These are phyloP conservation scores for Ennomos fuscantarius DNA, from an alignment of 2,888 invertebrate genomes.

Conservation along the genomic window DNA sequence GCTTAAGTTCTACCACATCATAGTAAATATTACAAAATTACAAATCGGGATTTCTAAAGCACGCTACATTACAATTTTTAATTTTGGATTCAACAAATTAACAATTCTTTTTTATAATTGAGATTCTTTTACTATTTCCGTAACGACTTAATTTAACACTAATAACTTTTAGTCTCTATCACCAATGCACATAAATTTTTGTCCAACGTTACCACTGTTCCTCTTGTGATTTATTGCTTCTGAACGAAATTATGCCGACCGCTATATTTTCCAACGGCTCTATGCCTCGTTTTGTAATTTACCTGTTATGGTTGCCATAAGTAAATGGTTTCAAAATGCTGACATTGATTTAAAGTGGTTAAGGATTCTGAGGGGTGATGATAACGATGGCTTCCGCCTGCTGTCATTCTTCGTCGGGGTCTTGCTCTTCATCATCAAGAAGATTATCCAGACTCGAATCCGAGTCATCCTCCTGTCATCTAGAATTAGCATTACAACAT, in stretches of 20 bases:
- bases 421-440: conserved; percentile 70
- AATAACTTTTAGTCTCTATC: conserved; percentile 1
- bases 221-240: too few relatives aligned
- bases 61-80: conserved; percentile 4
- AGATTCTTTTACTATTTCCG: not conserved
- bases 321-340: too few relatives aligned
- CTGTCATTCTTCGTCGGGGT: conserved; percentile 73
- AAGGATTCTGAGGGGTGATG: conserved; percentile 51
- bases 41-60: conserved; percentile 5
- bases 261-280: too few relatives aligned
- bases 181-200: conserved; percentile 6
- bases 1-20: not conserved
- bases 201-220: not conserved
- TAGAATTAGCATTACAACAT: conserved; percentile 43
- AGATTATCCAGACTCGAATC: conserved; percentile 83
- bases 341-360: not conserved
- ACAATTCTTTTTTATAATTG: not conserved
- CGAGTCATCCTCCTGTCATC: conserved; percentile 83
- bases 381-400: conserved; percentile 60
- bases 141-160: not conserved
- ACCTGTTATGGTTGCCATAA: too few relatives aligned
- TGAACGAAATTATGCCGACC: too few relatives aligned
- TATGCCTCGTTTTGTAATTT: too few relatives aligned
- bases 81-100: not conserved
- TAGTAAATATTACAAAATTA: conserved; percentile 15